Percentiles rank a stretch among this genome's conserved stretches.
phyloP scores from a whole-genome alignment of 2,797 vertebrate species.

The Hemitrygon akajei region DNA sequence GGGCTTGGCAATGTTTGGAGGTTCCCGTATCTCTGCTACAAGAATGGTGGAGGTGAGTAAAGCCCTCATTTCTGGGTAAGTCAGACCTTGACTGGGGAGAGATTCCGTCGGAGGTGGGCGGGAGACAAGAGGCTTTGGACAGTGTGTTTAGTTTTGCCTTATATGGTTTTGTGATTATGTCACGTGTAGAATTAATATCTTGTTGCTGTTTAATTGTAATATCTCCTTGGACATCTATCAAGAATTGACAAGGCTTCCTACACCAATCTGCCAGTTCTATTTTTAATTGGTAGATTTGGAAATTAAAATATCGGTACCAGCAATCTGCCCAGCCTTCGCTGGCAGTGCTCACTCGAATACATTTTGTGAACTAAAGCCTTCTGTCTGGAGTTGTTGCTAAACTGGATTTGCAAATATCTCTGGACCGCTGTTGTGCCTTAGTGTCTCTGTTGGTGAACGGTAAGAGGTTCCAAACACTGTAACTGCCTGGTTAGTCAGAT shows the following conservation, averaged over 20 bases:
- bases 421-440: too few relatives aligned
- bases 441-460: too few relatives aligned
- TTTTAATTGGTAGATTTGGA: too few relatives aligned
- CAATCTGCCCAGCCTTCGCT: too few relatives aligned
- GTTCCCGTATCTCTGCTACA: conserved; percentile 99
- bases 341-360: too few relatives aligned
- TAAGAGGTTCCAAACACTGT: too few relatives aligned
- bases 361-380: too few relatives aligned
- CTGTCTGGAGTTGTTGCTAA: too few relatives aligned
- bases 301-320: too few relatives aligned
- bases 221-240: neutral
- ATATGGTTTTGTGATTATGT: neutral
- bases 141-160: neutral
- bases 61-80: conserved; percentile 2
- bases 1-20: conserved; percentile 97
- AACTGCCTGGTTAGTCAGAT: too few relatives aligned
- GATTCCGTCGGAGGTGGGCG: neutral
- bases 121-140: neutral
- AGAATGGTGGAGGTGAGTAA: conserved; percentile 90
- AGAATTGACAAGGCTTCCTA: neutral
- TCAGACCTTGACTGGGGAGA: neutral
- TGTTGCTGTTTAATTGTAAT: neutral
- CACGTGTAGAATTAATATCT: neutral
- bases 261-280: neutral
- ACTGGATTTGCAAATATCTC: too few relatives aligned